Base-by-base conservation (phyloP, 2,113 vertebrate genomes). In the Calidris pugnax region DNA sequence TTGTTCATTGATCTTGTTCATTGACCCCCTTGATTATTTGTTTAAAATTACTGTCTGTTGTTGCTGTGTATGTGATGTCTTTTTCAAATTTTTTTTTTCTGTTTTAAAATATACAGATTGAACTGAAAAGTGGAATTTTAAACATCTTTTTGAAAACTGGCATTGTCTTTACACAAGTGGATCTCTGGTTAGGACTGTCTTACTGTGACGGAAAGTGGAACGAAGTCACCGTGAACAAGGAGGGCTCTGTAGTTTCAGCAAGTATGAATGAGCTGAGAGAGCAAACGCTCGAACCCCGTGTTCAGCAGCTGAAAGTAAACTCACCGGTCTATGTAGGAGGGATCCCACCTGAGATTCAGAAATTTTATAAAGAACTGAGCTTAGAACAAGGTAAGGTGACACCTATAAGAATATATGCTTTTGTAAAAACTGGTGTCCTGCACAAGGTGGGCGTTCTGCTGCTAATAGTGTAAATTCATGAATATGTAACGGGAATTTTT, bases 151-250 rank as follows among this genome's bases (percentile, higher is more conserved):
- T 99, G 57, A 97, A 97, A 51, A 98, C 98, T 93, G 98, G 95
- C 33, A 75, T 96, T 77, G 93, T 97, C 27, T 96, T 97, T 64
- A 97, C 94, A 18, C 98, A 97, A 85, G 98, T 99, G 92, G 97
- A 98, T 73, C 97, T 99, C 39, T 98, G 98, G 98, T 95, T 98
- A 56, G 99, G 99, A 27, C 97, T 98, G 24, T 98, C 98, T 69
- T 99, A 99, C 28, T 99, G 99, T 35, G 98, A 99, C 64, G 99
- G 99, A 32, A 97, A 98, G 62, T 99, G 99, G 99, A 99, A 99
- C 76, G 94, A 97, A 78, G 95, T 98, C 50, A 97, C 74, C 1
- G 47, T 99, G 89, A 96, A 71, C 55, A 99, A 98, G 95, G 97
- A 96, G 43, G 98, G 98, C 55, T 91, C 96, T 1, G 6, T 97